Conservation (phyloP, 2,797 vertebrate species). For the Neostethus bicornis region DNA sequence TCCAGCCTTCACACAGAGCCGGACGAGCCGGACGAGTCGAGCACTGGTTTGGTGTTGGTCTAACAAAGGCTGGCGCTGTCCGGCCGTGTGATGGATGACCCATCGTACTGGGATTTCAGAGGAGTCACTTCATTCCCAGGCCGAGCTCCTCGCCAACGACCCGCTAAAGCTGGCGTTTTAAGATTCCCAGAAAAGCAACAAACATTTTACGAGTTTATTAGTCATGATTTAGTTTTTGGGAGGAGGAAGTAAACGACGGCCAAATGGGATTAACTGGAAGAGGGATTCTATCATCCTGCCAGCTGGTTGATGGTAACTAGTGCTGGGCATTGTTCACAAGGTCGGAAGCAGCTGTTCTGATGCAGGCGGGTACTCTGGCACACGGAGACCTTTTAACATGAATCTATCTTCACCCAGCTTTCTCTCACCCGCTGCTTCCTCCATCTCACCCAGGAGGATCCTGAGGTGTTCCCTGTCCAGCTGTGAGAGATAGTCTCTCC, state of each 20-base stretch:
- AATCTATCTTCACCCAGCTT: too few relatives aligned
- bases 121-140: conserved; percentile 76
- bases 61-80: conserved; percentile 78
- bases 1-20: conserved; percentile 53
- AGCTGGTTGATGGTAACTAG: conserved; percentile 51
- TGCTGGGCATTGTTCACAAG: conserved; percentile 39
- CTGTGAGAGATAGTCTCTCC: too few relatives aligned
- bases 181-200: conserved; percentile 24
- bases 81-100: conserved; percentile 70
- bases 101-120: conserved; percentile 70
- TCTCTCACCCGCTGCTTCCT: too few relatives aligned
- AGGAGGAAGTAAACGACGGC: conserved; percentile 33
- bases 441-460: too few relatives aligned
- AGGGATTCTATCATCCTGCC: conserved; percentile 46
- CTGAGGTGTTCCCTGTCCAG: too few relatives aligned
- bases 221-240: conserved; percentile 42
- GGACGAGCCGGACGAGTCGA: conserved; percentile 46
- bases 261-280: conserved; percentile 56
- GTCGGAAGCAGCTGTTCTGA: too few relatives aligned
- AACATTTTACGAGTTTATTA: conserved; percentile 57
- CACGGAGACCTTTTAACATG: too few relatives aligned
- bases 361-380: too few relatives aligned
- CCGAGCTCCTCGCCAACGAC: conserved; percentile 49
- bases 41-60: conserved; percentile 38
- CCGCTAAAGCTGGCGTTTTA: conserved; percentile 38